phyloP scores from a whole-genome alignment of 2,797 vertebrate genomes.

The Leontocebus nigricollis region DNA sequence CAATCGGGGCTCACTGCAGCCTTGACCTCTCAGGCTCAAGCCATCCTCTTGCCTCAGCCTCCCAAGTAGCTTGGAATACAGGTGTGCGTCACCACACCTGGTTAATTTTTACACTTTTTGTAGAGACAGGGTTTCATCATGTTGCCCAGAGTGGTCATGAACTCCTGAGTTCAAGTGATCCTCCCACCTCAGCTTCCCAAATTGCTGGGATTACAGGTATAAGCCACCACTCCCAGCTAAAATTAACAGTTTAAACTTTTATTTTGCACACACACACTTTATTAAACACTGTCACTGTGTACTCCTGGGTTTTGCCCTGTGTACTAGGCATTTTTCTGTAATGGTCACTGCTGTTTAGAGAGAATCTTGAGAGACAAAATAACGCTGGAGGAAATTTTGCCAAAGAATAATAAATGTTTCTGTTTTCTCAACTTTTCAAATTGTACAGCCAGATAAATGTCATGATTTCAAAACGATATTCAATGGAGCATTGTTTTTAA shows the following conservation, averaged over 20 bases:
- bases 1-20: neutral
- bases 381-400: neutral
- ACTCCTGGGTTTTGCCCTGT: neutral
- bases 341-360: neutral
- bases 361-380: neutral
- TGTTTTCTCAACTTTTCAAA: neutral
- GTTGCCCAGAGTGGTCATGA: neutral
- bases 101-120: neutral
- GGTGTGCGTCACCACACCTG: neutral
- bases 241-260: neutral
- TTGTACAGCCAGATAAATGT: neutral
- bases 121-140: neutral
- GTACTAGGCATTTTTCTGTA: neutral
- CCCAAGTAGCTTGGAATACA: neutral
- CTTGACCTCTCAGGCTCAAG: neutral
- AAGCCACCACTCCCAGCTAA: neutral
- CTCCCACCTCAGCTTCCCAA: neutral
- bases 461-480: neutral
- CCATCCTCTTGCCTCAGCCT: neutral
- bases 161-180: neutral
- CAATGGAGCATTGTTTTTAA: neutral
- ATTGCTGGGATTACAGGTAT: neutral
- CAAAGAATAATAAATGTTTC: neutral
- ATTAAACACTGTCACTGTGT: neutral
- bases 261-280: neutral